Evolutionary conservation across 2,113 vertebrate species (phyloP).

Genomic region (Saccopteryx bilineata): DNA sequence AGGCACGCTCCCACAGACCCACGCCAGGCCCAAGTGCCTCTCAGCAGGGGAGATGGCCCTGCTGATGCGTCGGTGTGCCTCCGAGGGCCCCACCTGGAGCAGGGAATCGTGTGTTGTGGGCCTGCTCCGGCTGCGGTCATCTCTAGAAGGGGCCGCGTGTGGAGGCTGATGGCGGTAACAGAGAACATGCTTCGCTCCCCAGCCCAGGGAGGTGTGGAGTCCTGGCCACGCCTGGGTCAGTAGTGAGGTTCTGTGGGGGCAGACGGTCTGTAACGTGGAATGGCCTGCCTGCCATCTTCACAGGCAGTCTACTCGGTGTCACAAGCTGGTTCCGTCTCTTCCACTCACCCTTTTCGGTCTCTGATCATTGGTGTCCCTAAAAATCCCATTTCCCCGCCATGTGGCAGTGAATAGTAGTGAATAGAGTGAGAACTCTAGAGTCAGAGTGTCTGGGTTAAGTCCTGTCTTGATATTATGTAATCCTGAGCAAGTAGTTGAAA

Average conservation of each 20-base stretch:
- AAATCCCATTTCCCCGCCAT: neutral
- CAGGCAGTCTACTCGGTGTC: neutral
- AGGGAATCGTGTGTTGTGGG: neutral
- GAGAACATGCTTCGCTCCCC: fast-evolving
- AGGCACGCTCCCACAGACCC: fast-evolving
- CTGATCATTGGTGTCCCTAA: neutral
- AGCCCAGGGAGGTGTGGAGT: no score
- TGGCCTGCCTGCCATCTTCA: fast-evolving
- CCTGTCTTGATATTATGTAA: neutral
- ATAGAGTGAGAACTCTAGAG: neutral
- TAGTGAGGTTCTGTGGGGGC: neutral
- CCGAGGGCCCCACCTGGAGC: neutral
- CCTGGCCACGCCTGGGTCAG: fast-evolving
- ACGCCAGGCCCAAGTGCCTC: fast-evolving
- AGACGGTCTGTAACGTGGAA: fast-evolving
- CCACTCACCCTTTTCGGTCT: neutral
- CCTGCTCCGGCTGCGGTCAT: fast-evolving
- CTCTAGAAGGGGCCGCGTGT: neutral
- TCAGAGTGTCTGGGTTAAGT: neutral
- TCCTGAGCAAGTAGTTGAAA: neutral
- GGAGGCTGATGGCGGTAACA: neutral
- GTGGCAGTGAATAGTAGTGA: neutral
- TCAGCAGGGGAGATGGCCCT: fast-evolving
- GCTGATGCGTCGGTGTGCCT: fast-evolving
- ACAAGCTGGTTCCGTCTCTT: neutral